Base-by-base conservation (phyloP, 2,113 vertebrate species). In the Bucco capensis region DNA sequence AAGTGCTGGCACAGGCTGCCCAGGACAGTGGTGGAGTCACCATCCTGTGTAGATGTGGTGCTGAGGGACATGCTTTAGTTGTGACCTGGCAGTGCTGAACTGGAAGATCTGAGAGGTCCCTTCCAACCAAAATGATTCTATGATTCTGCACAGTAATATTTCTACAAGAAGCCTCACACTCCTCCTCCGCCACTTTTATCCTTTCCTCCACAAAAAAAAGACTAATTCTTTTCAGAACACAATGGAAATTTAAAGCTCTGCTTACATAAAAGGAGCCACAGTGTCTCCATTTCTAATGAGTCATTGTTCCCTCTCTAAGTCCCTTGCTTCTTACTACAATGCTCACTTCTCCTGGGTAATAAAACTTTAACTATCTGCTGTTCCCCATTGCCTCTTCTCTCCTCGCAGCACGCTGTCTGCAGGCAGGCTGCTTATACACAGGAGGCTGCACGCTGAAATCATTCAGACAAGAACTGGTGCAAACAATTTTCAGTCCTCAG, bases 251-350 rank as follows among this genome's bases (percentile, higher is more conserved):
- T 87, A 94, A 85, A 92, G 84, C 62, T 85, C 50, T 33, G 7
- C 91, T 96, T 61, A 79, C 67, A 93, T 93, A 70, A 96, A 95
- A 92, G 78, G 50, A 91, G 82, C 58, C 67, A 19, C 65, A 8
- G 62, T 46, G 89, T 92, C 93, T 95, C 95, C 46, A 46, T 94
- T 91, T 91, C 95, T 96, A 96, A 95, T 91, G 94, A 96, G 92
- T 85, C 91, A 93, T 94, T 92, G 93, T 94, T 95, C 87, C 91
- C 89, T 76, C 78, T 11, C 6, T 40, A 69, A 91, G 89, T 92
- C 87, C 50, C 87, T 89, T 27, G 71, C 82, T 91, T 84, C 85
- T 81, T 62, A 46, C 80, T 89, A 66, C 91, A 94, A 89, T 83
- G 15, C 85, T 76, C n/a, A 1, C 93, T 95, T 79, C 93, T 95